Base-by-base conservation (phyloP, 2,888 invertebrate genomes). In the Caenorhabditis sp. region DNA sequence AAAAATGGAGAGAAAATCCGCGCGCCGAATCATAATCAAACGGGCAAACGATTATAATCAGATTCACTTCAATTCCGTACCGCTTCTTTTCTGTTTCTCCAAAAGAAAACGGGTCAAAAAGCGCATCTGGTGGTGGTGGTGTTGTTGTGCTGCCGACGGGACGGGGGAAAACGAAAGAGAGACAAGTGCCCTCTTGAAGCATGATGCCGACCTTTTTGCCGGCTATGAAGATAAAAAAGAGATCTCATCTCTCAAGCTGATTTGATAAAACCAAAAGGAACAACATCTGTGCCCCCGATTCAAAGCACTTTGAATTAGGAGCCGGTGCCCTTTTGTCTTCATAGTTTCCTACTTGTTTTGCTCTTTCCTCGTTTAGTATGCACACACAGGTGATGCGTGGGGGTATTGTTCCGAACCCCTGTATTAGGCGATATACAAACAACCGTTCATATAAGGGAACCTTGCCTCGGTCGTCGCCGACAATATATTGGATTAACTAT, bases 401-500 rank as follows among this genome's bases (percentile, higher is more conserved):
- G 55, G 69, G 47, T 62, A 69, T 77, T 68, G 68, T 77, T 69
- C 77, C 77, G 56, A 77, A 80, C 74, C 74, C 74, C 51, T 74
- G 69, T 80, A 74, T 80, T 80, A 80, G 74, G 74, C 77, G 77
- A 64, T 72, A 69, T 72, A 80, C 80, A 80, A 80, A 80, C 77
- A 77, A 69, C 50, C 77, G 61, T 51, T 53, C 62, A 77, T 77
- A 69, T 77, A 69, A 62, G 69, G 61, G 24, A 50, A 51, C 64
- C 32, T 62, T 44, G 55, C 44, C 60, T 15, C 24, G 47, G 40
- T 32, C 53, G 40, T 47, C 62, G 47, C 56, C 47, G 40, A 67
- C 67, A 60, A 76, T 69, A 77, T 77, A 69, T 77, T 77, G 71
- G 67, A 79, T 79, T 67, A 79, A 79, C 65, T 79, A 79, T 72